phyloP scores from a whole-genome alignment of 2,888 invertebrate species.

The Spatulosminthurus flaviceps region DNA sequence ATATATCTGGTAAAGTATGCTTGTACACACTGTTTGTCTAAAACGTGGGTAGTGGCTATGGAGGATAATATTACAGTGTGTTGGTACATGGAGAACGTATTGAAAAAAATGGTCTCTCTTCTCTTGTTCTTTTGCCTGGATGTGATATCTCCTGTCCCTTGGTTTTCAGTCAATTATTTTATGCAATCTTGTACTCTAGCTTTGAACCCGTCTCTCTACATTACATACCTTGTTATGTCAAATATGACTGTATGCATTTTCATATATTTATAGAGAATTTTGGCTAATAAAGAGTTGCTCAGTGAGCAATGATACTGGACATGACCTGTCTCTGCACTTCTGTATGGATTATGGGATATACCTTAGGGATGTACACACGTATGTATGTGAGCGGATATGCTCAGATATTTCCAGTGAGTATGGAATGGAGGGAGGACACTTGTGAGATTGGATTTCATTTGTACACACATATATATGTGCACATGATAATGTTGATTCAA shows the following conservation, averaged over 20 bases:
- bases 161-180: conserved; percentile 39
- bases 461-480: not conserved
- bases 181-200: conserved; percentile 31
- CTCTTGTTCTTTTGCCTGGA: not conserved
- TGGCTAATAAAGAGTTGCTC: too few species aligned
- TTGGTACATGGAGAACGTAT: not conserved
- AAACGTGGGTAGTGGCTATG: not conserved
- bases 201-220: not conserved
- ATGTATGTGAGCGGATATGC: not conserved
- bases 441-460: conserved; percentile 11
- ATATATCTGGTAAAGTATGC: too few species aligned
- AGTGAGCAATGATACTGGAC: too few species aligned
- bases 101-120: conserved; percentile 11
- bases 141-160: not conserved
- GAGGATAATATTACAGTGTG: not conserved
- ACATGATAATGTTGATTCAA: conserved; percentile 11
- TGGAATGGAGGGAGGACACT: not conserved
- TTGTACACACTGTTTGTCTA: too few species aligned
- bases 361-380: too few species aligned
- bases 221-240: too few species aligned
- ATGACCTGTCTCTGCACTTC: too few species aligned
- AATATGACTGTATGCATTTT: too few species aligned
- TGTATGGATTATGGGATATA: too few species aligned
- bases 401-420: not conserved
- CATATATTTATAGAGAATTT: too few species aligned